These are phyloP conservation scores for Rhynchonycteris naso DNA, from an alignment of 2,797 vertebrate species.

Conservation along the genomic window DNA sequence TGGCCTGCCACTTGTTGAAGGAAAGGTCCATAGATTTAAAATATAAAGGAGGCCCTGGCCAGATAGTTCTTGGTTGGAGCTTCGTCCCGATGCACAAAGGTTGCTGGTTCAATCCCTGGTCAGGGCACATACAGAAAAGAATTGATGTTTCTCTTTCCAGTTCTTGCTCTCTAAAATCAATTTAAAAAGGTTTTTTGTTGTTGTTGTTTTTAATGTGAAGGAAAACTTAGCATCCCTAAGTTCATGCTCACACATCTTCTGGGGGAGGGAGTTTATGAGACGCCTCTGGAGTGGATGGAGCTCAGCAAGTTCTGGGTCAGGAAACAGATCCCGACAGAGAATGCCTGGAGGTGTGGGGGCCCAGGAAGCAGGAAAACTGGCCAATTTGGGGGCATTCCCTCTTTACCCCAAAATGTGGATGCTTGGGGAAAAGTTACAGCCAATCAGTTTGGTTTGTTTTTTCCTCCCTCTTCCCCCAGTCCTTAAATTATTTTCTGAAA, in stretches of 20 bases:
- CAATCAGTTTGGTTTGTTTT: neutral
- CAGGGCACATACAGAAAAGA: too few species aligned
- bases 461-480: neutral
- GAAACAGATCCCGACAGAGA: constrained; percentile 10
- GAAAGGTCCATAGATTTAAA: neutral
- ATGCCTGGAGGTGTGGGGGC: neutral
- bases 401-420: neutral
- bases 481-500: constrained; percentile 52
- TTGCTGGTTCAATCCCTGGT: too few species aligned
- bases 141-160: too few species aligned
- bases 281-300: neutral
- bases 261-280: neutral
- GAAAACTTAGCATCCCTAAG: neutral
- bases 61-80: too few species aligned
- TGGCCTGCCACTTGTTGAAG: constrained; percentile 36
- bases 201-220: neutral
- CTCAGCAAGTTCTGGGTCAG: neutral
- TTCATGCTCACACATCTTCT: neutral
- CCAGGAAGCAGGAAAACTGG: neutral
- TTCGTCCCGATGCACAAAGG: too few species aligned
- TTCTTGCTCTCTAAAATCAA: too few species aligned
- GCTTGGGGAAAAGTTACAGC: neutral
- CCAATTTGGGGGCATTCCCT: neutral
- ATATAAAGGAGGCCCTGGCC: neutral
- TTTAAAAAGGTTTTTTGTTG: too few species aligned